Percentiles rank a stretch among this genome's conserved stretches.
Evolutionary conservation across 1,140 invertebrate species (phyloP).

Genomic region (Oreohelix idahoensis): DNA sequence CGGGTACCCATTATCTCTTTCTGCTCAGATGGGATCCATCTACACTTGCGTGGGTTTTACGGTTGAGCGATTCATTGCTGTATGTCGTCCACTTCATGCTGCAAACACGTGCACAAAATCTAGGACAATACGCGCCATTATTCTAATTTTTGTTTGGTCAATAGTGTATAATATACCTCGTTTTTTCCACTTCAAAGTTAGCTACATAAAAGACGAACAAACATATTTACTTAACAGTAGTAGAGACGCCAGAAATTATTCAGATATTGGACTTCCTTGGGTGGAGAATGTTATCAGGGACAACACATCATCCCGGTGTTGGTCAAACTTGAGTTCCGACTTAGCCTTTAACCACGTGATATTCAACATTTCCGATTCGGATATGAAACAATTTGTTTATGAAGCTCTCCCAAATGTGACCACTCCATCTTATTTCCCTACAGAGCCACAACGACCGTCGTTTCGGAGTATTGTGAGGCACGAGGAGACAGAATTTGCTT

Average conservation of each 20-base stretch:
- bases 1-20: constrained; percentile 78
- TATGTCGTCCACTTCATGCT: constrained; percentile 84
- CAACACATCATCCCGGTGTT: neutral
- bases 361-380: neutral
- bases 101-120: constrained; percentile 82
- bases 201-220: constrained; percentile 39
- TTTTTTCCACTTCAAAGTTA: constrained; percentile 78
- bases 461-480: constrained; percentile 15
- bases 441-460: constrained; percentile 19
- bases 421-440: constrained; percentile 41
- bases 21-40: constrained; percentile 88
- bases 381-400: too few species aligned
- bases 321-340: neutral
- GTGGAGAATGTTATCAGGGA: neutral
- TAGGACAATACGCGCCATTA: constrained; percentile 77
- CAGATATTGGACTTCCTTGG: neutral
- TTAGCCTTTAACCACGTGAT: neutral
- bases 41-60: constrained; percentile 86
- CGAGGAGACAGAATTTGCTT: constrained; percentile 57
- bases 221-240: neutral
- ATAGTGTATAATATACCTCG: constrained; percentile 80
- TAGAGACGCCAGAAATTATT: neutral
- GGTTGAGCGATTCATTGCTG: constrained; percentile 84
- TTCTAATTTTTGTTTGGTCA: constrained; percentile 79
- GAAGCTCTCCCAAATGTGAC: neutral